These are phyloP conservation scores for Nezara viridula DNA, from an alignment of 2,888 invertebrate genomes.

Conservation along the genomic window DNA sequence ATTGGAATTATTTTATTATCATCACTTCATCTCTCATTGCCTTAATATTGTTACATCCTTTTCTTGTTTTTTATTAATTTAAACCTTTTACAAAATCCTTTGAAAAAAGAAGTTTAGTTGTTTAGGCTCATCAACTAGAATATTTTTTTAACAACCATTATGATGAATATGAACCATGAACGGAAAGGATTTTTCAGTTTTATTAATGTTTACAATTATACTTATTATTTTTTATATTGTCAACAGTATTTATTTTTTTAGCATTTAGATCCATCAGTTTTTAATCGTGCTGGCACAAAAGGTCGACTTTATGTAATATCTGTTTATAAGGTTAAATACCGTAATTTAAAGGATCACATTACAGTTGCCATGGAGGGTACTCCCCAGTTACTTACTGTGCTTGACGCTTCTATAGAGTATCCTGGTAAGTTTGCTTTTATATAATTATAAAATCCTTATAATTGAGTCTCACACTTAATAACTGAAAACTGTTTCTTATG, in stretches of 20 bases:
- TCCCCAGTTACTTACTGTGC: neutral
- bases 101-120: too few relatives aligned
- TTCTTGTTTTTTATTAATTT: too few relatives aligned
- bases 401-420: neutral
- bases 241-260: neutral
- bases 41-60: too few relatives aligned
- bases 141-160: too few relatives aligned
- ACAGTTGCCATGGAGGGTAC: constrained; percentile 36
- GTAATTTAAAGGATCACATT: neutral
- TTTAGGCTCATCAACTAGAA: too few relatives aligned
- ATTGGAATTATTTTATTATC: too few relatives aligned
- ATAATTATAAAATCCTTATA: neutral
- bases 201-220: neutral
- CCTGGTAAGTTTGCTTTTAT: neutral
- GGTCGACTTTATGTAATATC: neutral
- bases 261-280: neutral
- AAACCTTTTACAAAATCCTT: too few relatives aligned
- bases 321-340: constrained; percentile 21
- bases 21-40: too few relatives aligned
- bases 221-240: neutral
- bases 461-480: too few relatives aligned
- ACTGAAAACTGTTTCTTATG: too few relatives aligned
- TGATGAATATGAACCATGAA: too few relatives aligned
- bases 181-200: too few relatives aligned
- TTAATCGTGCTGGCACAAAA: constrained; percentile 34